phyloP scores from a whole-genome alignment of 2,113 vertebrate genomes.

The Condylura cristata region DNA sequence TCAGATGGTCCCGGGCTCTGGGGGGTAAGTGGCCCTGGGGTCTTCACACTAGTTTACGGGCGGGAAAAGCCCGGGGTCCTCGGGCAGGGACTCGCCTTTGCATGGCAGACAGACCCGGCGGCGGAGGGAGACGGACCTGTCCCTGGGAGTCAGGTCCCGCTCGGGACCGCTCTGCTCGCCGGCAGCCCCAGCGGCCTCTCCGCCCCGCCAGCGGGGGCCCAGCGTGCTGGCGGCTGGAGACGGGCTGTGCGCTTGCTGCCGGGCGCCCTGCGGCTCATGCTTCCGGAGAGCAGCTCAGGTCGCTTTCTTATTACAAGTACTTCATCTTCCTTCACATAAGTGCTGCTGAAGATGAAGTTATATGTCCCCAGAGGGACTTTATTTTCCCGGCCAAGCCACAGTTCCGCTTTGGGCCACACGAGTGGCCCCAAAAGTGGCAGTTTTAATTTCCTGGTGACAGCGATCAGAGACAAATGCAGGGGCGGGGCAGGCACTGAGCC shows the following conservation, averaged over 20 bases:
- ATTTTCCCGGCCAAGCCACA: constrained; percentile 48
- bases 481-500: background rate
- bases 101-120: background rate
- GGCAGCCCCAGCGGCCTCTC: background rate
- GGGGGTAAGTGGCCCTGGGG: background rate
- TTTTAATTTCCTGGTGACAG: constrained; percentile 36
- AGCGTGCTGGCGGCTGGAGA: background rate
- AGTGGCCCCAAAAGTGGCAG: background rate
- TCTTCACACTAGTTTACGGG: background rate
- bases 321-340: constrained; percentile 43
- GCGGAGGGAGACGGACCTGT: background rate
- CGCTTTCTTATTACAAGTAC: constrained; percentile 5
- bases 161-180: background rate
- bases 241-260: background rate
- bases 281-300: background rate
- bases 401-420: background rate
- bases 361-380: constrained; percentile 36
- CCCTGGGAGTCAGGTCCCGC: background rate
- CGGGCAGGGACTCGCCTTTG: background rate
- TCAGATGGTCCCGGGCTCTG: background rate
- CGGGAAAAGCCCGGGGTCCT: background rate
- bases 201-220: too few species aligned
- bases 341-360: background rate
- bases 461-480: background rate
- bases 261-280: background rate